Evolutionary conservation across 2,888 invertebrate genomes (phyloP).

Genomic region (Marronus borbonicus): DNA sequence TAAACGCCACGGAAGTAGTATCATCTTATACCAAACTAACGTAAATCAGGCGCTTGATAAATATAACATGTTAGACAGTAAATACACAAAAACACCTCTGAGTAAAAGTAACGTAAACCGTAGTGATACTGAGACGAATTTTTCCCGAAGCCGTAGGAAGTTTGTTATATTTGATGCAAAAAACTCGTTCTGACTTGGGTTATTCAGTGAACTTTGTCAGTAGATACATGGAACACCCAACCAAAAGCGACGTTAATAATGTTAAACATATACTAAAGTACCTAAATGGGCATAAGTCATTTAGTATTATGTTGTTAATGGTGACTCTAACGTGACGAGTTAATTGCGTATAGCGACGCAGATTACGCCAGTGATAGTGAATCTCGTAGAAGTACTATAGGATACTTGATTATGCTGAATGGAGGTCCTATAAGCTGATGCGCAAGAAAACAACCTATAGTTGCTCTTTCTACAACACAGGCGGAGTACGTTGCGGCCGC

Average conservation of each 20-base stretch:
- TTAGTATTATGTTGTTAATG: no score
- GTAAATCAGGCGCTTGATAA: neutral
- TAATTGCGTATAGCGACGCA: no score
- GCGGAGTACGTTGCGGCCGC: no score
- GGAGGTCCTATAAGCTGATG: no score
- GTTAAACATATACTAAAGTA: constrained; percentile 9
- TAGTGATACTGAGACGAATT: neutral
- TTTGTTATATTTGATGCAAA: constrained; percentile 7
- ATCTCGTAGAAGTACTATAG: no score
- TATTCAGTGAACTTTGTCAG: constrained; percentile 31
- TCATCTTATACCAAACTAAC: neutral
- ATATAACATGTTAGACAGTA: neutral
- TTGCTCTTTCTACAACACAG: no score
- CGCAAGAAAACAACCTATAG: no score
- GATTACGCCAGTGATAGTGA: no score
- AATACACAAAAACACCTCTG: neutral
- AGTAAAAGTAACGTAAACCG: neutral
- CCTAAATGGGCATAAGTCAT: neutral
- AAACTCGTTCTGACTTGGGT: neutral
- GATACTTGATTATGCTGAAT: no score
- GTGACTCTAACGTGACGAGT: no score
- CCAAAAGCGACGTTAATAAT: constrained; percentile 6
- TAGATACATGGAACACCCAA: neutral
- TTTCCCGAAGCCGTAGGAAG: constrained; percentile 9
- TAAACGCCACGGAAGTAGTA: no score